A percentile compares a stretch with the other conserved stretches of the same genome.
phyloP scores from a whole-genome alignment of 2,888 invertebrate genomes.

The Ectobius pallidus region DNA sequence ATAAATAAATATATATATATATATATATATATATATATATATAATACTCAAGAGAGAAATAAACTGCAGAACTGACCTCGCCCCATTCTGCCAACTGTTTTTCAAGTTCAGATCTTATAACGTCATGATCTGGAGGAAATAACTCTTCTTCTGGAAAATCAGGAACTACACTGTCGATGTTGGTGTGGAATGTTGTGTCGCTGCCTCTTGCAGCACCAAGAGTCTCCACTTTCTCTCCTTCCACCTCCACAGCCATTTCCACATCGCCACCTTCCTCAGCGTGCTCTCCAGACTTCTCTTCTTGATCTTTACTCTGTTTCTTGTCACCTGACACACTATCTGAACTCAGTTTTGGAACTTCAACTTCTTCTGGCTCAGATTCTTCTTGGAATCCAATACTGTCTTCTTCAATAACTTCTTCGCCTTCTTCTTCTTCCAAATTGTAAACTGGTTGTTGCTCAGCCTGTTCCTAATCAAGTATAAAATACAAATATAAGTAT shows the following conservation, averaged over 20 bases:
- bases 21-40: too few relatives aligned
- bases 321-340: conserved; percentile 14
- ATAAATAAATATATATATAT: too few relatives aligned
- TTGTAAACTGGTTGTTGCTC: conserved; percentile 70
- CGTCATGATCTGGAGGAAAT: neutral
- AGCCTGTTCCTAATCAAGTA: conserved; percentile 76
- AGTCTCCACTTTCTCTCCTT: conserved; percentile 77
- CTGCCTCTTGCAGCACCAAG: conserved; percentile 66
- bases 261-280: conserved; percentile 57
- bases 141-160: conserved; percentile 43
- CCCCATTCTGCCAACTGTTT: conserved; percentile 59
- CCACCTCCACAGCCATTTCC: conserved; percentile 60
- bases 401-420: conserved; percentile 63
- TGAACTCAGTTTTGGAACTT: neutral
- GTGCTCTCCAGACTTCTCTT: conserved; percentile 55
- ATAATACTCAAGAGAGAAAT: too few relatives aligned
- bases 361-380: neutral
- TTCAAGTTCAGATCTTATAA: conserved; percentile 54
- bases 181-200: conserved; percentile 78
- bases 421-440: conserved; percentile 65
- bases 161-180: neutral
- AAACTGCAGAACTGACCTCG: conserved; percentile 55
- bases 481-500: conserved; percentile 40
- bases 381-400: conserved; percentile 47
- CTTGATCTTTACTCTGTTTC: neutral